These are phyloP conservation scores for Xiphophorus hellerii DNA, from an alignment of 2,113 vertebrate species.

Conservation along the genomic window DNA sequence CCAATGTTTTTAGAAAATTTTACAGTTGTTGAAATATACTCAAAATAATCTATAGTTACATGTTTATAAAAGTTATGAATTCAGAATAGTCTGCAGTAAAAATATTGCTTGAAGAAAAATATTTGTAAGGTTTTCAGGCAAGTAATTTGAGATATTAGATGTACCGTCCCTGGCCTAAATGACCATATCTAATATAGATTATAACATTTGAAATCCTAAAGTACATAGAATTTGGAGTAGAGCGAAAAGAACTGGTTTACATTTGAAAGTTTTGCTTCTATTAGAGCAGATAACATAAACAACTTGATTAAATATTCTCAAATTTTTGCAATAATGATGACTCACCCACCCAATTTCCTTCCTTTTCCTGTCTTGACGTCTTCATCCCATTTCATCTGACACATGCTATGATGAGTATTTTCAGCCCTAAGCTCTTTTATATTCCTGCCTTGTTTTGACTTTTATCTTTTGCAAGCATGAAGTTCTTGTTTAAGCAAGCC, in stretches of 20 bases:
- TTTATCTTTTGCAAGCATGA: constrained; percentile 16
- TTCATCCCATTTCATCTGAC: constrained; percentile 10
- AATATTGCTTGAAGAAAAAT: no score
- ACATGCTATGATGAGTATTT: constrained; percentile 9
- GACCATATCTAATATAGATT: no score
- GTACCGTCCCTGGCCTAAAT: no score
- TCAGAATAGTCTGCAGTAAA: no score
- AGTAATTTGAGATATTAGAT: no score
- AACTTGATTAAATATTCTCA: constrained; percentile 34
- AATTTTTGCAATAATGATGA: constrained; percentile 21
- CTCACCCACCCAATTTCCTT: constrained; percentile 8
- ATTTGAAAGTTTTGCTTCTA: constrained; percentile 16
- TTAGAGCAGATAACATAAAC: constrained; percentile 13
- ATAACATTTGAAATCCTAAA: no score
- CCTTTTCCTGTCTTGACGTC: constrained; percentile 29
- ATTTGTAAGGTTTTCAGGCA: no score
- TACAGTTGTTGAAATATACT: no score
- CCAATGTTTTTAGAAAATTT: no score
- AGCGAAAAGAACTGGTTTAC: background rate
- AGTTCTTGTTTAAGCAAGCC: background rate
- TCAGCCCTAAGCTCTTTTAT: constrained; percentile 19
- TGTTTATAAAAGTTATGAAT: no score
- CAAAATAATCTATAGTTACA: no score
- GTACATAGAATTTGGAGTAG: no score
- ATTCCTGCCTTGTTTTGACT: constrained; percentile 34